Evolutionary conservation across 2,888 invertebrate species (phyloP).

Genomic region (Xylocampa areola): DNA sequence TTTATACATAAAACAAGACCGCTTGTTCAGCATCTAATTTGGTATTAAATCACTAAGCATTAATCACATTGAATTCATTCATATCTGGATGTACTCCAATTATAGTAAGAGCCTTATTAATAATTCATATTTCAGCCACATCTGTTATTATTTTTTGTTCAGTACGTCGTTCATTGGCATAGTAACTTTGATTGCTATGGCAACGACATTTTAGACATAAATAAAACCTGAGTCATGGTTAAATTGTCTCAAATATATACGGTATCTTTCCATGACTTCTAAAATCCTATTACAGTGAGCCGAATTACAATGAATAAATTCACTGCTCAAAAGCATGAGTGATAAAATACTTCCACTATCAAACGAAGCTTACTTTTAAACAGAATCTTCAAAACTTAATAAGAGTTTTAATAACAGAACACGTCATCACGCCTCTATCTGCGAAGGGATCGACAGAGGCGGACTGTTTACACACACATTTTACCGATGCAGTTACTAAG

Average conservation of each 20-base stretch:
- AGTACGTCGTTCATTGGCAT: constrained; percentile 12
- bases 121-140: constrained; percentile 44
- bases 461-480: too few relatives aligned
- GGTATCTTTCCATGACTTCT: not conserved
- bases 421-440: too few relatives aligned
- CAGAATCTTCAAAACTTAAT: too few relatives aligned
- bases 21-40: constrained; percentile 34
- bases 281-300: not conserved
- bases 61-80: constrained; percentile 41
- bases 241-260: constrained; percentile 1
- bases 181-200: constrained; percentile 21
- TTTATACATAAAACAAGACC: constrained; percentile 31
- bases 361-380: too few relatives aligned
- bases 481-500: too few relatives aligned
- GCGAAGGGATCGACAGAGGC: too few relatives aligned
- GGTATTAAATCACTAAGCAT: constrained; percentile 48
- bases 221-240: constrained; percentile 18
- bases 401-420: too few relatives aligned
- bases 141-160: constrained; percentile 51
- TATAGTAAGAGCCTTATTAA: constrained; percentile 37
- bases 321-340: not conserved
- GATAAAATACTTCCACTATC: too few relatives aligned
- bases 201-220: constrained; percentile 14
- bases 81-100: constrained; percentile 32
- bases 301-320: constrained; percentile 23